A percentile compares a stretch with the other conserved stretches of the same genome.
Conservation (phyloP, 1,140 invertebrate genomes). For the Drosophila auraria region DNA sequence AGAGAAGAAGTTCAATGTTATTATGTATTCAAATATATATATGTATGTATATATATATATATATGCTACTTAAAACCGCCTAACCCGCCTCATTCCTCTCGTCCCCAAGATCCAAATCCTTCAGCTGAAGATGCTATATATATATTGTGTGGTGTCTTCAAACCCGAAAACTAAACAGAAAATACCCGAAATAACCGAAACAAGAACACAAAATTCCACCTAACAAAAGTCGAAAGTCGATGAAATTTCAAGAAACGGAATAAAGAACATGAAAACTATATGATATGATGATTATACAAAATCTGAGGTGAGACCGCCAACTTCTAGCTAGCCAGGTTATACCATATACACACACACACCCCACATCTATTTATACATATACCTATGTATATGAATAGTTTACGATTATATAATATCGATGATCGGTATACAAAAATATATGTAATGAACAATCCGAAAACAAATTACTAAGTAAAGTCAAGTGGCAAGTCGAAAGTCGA, state of each 20-base stretch:
- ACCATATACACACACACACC: slow-evolving; percentile 39
- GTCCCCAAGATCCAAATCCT: slow-evolving; percentile 23
- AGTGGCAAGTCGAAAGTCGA: slow-evolving; percentile 16
- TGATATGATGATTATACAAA: slow-evolving; percentile 18
- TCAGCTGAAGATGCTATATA: slow-evolving; percentile 20
- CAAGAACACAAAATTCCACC: slow-evolving; percentile 29
- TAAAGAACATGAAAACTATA: slow-evolving; percentile 3
- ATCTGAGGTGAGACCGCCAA: slow-evolving; percentile 28
- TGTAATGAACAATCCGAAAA: not conserved
- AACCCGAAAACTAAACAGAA: not conserved
- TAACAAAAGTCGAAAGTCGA: slow-evolving; percentile 22
- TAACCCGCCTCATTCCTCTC: slow-evolving; percentile 27
- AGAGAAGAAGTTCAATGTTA: slow-evolving; percentile 18
- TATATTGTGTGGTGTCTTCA: slow-evolving; percentile 13
- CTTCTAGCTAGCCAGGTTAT: slow-evolving; percentile 67
- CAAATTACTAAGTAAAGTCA: slow-evolving; percentile 20
- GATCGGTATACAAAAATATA: slow-evolving; percentile 25
- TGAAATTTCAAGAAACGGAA: slow-evolving; percentile 1
- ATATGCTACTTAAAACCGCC: slow-evolving; percentile 29
- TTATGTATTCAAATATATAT: slow-evolving; percentile 10
- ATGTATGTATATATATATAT: slow-evolving; percentile 5
- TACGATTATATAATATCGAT: slow-evolving; percentile 46
- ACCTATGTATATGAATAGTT: slow-evolving; percentile 61
- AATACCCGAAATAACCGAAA: not conserved
- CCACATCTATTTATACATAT: slow-evolving; percentile 61